Evolutionary conservation across 2,797 vertebrate genomes (phyloP).

Genomic region (Lepidocolaptes lacrymiger): DNA sequence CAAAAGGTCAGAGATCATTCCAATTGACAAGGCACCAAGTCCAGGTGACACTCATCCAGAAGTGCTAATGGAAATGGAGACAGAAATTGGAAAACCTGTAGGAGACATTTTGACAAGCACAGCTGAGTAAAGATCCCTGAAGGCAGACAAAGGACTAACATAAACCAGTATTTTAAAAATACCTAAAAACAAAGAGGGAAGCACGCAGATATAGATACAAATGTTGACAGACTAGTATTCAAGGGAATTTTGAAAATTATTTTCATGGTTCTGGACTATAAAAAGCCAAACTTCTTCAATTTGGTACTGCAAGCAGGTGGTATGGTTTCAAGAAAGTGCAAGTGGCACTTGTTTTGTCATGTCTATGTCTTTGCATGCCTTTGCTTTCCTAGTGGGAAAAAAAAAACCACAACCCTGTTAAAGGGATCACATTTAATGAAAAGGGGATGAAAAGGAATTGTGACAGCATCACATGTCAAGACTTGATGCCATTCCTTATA

Average conservation of each 20-base stretch:
- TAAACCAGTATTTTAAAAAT: background rate
- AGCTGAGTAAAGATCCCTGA: background rate
- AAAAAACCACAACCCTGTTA: background rate
- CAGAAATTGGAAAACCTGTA: constrained; percentile 51
- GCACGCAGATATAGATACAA: background rate
- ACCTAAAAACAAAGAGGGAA: background rate
- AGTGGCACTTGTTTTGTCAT: background rate
- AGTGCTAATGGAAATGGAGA: constrained; percentile 60
- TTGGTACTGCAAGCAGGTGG: background rate
- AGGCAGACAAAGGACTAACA: background rate
- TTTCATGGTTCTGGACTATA: background rate
- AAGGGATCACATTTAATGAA: constrained; percentile 39
- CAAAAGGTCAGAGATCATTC: constrained; percentile 48
- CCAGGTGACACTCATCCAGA: constrained; percentile 55
- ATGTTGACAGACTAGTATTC: background rate
- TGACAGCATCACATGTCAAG: background rate
- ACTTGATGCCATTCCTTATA: background rate
- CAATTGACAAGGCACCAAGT: constrained; percentile 36
- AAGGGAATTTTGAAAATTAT: background rate
- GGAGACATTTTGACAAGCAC: constrained; percentile 56
- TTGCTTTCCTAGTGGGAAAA: background rate
- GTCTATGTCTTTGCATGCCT: background rate
- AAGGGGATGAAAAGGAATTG: constrained; percentile 28
- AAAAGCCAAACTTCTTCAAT: background rate
- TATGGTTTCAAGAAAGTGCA: background rate